Evolutionary conservation across 2,113 vertebrate species (phyloP), one percentile per base, ranked within the genome.

Genomic region (Cavia aperea): DNA sequence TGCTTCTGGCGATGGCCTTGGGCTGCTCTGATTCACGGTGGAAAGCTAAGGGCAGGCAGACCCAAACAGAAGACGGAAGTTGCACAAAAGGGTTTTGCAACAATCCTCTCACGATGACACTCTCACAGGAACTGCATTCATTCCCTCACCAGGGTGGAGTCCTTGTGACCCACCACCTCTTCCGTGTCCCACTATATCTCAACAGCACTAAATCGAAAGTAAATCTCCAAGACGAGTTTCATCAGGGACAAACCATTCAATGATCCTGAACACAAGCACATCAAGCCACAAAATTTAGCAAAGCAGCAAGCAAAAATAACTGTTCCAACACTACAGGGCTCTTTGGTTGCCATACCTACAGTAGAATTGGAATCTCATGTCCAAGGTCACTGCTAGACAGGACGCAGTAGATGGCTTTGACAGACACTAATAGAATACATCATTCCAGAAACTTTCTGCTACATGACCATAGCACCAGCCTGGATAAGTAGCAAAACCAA

Each of bases 201-300:
- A 31, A 29, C 14, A 75, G 8, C 33, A 31, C 23, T 75, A 73
- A 15, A 31, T 63, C 16, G 23, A 15, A 77, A 77, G 73, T 85
- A 75, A 33, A 65, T 56, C 77, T 85, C 70, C 70, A 85, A 31
- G 15, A 43, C 65, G 24, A 43, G 7, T 54, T 65, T 77, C 23
- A 33, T 21, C 23, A 75, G 15, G 19, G 21, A 60, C 36, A 58
- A 77, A 88, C 58, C 19, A 43, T 77, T 31, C 70, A 49, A 36
- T 26, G 26, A 65, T 81, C 81, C 49, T 51, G 54, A 87, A 93
- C 36, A 81, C 7, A 93, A 89, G 36, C 33, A 85, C 85, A 14
- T 36, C 73, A 85, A 78, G 72, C 13, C 62, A 92, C 86, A 87
- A 89, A 19, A 87, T 79, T 87, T 77, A 87, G 29, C 56, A 94